Conservation (phyloP, 1,140 invertebrate species). For the Magallana ariakensis region DNA sequence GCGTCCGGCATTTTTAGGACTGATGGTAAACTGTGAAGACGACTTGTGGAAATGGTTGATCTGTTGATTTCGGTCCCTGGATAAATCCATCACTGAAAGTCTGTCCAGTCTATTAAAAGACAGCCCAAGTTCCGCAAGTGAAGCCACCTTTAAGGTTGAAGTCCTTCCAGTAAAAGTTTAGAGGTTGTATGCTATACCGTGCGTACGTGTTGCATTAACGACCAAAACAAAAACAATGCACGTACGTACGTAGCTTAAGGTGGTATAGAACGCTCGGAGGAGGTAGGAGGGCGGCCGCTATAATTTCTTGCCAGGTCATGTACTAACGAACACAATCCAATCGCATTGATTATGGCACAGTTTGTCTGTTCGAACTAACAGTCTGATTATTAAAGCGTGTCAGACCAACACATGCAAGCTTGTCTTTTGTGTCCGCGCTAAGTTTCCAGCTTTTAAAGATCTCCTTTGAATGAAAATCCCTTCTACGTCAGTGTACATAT, state of each 20-base stretch:
- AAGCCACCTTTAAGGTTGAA: slow-evolving; percentile 23
- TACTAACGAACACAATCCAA: not conserved
- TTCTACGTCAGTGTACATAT: not conserved
- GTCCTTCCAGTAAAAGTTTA: slow-evolving; percentile 19
- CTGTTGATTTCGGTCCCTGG: slow-evolving; percentile 1
- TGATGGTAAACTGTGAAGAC: slow-evolving; percentile 68
- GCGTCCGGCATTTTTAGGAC: slow-evolving; percentile 59
- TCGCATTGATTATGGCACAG: not conserved
- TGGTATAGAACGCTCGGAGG: slow-evolving; percentile 13
- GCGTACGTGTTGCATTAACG: not conserved
- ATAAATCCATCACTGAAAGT: slow-evolving; percentile 14
- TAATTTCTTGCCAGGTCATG: slow-evolving; percentile 1
- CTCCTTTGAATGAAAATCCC: not conserved
- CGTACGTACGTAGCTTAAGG: not conserved
- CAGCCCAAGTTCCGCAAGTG: not conserved
- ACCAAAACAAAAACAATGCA: slow-evolving; percentile 33
- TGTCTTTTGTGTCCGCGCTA: slow-evolving; percentile 7
- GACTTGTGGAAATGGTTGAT: slow-evolving; percentile 43
- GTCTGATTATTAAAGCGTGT: slow-evolving; percentile 33
- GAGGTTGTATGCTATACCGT: not conserved
- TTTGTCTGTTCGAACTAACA: not conserved
- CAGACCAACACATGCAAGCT: not conserved
- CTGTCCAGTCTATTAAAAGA: slow-evolving; percentile 23
- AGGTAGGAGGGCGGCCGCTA: not conserved
- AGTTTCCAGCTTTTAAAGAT: slow-evolving; percentile 20